Base-by-base conservation (phyloP, 2,113 vertebrate species). In the Macquaria australasica region DNA sequence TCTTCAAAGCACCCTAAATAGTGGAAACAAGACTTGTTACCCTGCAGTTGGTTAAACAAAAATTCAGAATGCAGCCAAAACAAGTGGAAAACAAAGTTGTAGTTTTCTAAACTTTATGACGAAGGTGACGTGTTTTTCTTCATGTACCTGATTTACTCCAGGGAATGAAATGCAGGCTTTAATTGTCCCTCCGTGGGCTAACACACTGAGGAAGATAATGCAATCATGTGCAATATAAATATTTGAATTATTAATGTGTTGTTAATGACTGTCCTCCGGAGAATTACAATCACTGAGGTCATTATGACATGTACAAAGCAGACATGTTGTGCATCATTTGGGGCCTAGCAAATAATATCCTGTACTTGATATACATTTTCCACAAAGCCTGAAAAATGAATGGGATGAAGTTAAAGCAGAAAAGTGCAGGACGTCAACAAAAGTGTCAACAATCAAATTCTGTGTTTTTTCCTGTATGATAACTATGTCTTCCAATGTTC, bases 171-270 rank as follows among this genome's bases (percentile, higher is more conserved):
- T 51, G 15, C 15, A 55, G 3, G 2, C 71, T 73, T 83, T 92
- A 92, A 93, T 93, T 91, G 45, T 58, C 62, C 31, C 92, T 71
- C 87, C 1, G 16, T 62, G 75, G 88, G 76, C 59, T 15, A 59
- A 39, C 39, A 70, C 66, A 18, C n/a, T 51, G 21, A 58, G 14
- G 63, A 51, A 64, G 55, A 28, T 79, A 39, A 56, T 31, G 2
- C 23, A 25, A 45, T 66, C 66, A 73, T 67, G 48, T 70, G 63
- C 58, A 75, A 55, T 66, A 34, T 58, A 74, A 81, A 85, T 76
- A 84, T 34, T 15, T 92, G 82, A 92, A 92, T 91, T 87, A 91
- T 91, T 90, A 81, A 92, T 92, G 60, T 80, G 15, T 28, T 12
- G 3, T 82, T 84, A 88, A 83, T 90, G 77, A 84, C 28, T 31